These are phyloP conservation scores for Halichoeres trimaculatus DNA, from an alignment of 2,113 vertebrate species.

Conservation along the genomic window DNA sequence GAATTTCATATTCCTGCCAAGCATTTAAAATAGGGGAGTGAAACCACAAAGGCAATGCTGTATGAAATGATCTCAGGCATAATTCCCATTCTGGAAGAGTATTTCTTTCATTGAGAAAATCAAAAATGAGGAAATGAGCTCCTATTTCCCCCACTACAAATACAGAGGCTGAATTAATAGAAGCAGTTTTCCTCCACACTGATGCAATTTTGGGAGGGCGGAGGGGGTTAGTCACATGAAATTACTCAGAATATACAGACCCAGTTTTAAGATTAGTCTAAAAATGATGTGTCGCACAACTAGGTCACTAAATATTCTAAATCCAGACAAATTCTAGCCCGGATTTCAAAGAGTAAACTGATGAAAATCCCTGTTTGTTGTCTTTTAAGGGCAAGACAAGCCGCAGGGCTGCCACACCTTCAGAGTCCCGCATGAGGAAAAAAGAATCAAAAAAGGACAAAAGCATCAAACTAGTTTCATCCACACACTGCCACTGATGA, in stretches of 20 bases:
- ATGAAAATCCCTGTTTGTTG: slow-evolving; percentile 17
- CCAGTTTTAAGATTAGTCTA: slow-evolving; percentile 11
- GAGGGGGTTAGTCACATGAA: slow-evolving; percentile 2
- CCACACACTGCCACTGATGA: slow-evolving; percentile 3
- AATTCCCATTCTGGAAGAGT: slow-evolving; percentile 33
- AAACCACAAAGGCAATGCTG: slow-evolving; percentile 46
- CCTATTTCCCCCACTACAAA: slow-evolving; percentile 22
- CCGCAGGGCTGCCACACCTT: slow-evolving; percentile 49
- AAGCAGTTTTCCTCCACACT: slow-evolving; percentile 6
- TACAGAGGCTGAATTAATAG: slow-evolving; percentile 32
- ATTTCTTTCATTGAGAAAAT: slow-evolving; percentile 52
- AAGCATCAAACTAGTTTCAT: slow-evolving; percentile 18
- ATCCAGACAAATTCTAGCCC: slow-evolving; percentile 10
- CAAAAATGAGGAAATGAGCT: slow-evolving; percentile 36
- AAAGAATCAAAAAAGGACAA: neutral
- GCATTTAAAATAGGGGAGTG: slow-evolving; percentile 69
- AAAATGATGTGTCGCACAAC: slow-evolving; percentile 12
- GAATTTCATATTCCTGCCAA: slow-evolving; percentile 77
- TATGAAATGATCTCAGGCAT: slow-evolving; percentile 56
- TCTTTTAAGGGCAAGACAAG: slow-evolving; percentile 39
- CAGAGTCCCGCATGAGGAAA: slow-evolving; percentile 9
- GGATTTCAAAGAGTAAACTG: slow-evolving; percentile 21
- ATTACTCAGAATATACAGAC: slow-evolving; percentile 13
- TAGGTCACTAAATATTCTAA: slow-evolving; percentile 29
- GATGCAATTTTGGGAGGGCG: neutral